Conservation (phyloP, 2,113 vertebrate genomes). For the Herpailurus yagouaroundi region DNA sequence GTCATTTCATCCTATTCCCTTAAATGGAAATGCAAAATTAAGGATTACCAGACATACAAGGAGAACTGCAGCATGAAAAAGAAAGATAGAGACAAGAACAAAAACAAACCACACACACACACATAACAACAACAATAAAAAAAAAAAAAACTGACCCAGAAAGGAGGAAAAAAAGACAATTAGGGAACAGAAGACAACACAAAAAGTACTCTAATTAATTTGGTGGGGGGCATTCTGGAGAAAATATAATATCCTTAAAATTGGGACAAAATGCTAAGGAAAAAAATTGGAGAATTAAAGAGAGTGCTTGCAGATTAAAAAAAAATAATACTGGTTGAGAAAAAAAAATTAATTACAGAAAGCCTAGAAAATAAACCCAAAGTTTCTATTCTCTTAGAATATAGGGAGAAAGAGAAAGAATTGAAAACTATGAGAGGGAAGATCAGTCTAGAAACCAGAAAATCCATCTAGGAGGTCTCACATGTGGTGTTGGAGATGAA, state of each 20-base stretch:
- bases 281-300: conserved; percentile 29
- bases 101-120: neutral
- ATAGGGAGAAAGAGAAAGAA: neutral
- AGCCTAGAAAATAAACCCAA: neutral
- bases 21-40: neutral
- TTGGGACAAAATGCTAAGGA: conserved; percentile 33
- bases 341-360: neutral
- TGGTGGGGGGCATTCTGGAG: neutral
- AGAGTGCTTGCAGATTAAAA: neutral
- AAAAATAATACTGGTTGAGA: neutral
- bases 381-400: neutral
- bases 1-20: neutral
- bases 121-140: neutral
- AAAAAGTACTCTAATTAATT: neutral
- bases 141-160: neutral
- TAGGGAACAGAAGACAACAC: neutral
- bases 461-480: neutral
- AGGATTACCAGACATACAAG: neutral
- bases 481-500: neutral
- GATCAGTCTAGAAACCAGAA: neutral
- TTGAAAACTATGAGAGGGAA: neutral
- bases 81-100: neutral
- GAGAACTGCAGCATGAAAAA: neutral
- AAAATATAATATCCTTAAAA: neutral
- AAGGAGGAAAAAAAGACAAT: neutral